Base-by-base conservation (phyloP, 2,888 invertebrate genomes). In the Trachelus iudaicus region DNA sequence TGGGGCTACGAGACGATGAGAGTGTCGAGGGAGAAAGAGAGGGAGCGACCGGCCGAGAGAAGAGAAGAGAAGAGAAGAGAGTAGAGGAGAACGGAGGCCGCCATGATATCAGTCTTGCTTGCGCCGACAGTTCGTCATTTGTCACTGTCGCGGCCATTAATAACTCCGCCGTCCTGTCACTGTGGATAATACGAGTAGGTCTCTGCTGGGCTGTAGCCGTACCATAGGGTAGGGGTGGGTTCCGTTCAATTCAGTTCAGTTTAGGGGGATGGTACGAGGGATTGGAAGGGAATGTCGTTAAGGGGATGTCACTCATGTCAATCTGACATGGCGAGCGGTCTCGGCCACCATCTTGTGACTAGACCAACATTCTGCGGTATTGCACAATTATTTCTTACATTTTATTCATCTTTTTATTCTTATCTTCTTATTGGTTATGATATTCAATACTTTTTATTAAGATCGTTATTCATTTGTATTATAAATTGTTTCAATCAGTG, bases 101-200 rank as follows among this genome's bases (percentile, higher is more conserved):
- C 91, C 90, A 91, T 91, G 89, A 89, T 90, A 91, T 91, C 91
- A 91, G 91, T 91, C 91, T 91, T 91, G 91, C 91, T 91, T 91
- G 91, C 91, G 91, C 91, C 90, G 91, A 91, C 91, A 91, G 91
- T 91, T 91, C 91, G 91, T 91, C 91, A 91, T 91, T 91, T 91
- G 91, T 91, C 91, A 91, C 89, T 91, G 91, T 91, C 91, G 89
- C 87, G 85, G 91, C 91, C 91, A 91, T 91, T 91, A 91, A 91
- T 91, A 91, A 91, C 91, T 91, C 89, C 88, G 87, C 89, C 89
- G 89, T 90, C 87, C 91, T 91, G 91, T 91, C 91, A 91, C 91
- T 91, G 91, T 87, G 91, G 91, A 91, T 91, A 91, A 91, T 91
- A 91, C 90, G 91, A 90, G 91, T 90, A 89, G 90, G 90, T 87